phyloP scores from a whole-genome alignment of 2,888 invertebrate genomes.

The Pammene aurita region DNA sequence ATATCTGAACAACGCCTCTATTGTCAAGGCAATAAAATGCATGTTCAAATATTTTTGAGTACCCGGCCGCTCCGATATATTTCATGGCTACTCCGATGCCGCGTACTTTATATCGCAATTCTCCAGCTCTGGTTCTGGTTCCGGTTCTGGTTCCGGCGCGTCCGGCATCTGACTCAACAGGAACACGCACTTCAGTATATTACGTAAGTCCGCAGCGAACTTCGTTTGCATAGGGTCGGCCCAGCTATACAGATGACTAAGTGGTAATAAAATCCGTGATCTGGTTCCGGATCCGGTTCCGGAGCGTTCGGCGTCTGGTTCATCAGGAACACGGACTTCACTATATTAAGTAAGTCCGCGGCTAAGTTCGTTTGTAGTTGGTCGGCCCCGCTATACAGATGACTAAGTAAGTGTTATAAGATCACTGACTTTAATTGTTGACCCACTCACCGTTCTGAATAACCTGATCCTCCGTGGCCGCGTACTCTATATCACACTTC shows the following conservation, averaged over 20 bases:
- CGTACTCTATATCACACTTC: conserved; percentile 78
- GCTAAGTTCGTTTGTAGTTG: no score
- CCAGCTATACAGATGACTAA: conserved; percentile 99
- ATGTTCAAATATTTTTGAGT: no score
- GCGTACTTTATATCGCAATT: conserved; percentile 79
- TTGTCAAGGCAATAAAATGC: no score
- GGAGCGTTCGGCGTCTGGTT: conserved; percentile 85
- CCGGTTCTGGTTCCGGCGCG: conserved; percentile 56
- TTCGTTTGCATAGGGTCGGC: conserved; percentile 99
- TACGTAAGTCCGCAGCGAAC: conserved; percentile 97
- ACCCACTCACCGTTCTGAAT: conserved; percentile 72
- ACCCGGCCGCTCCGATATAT: no score
- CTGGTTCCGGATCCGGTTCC: conserved; percentile 52
- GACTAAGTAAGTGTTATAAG: not conserved
- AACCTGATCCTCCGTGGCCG: conserved; percentile 72
- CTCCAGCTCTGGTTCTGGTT: conserved; percentile 52
- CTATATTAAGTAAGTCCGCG: conserved; percentile 85
- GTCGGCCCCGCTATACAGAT: no score
- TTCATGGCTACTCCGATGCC: conserved; percentile 75
- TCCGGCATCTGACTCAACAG: conserved; percentile 91
- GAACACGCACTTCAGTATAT: conserved; percentile 97
- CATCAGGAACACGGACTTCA: no score
- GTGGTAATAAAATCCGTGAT: conserved; percentile 79
- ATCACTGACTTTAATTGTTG: no score
- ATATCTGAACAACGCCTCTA: no score